Evolutionary conservation across 2,888 invertebrate genomes (phyloP).

Genomic region (Pandemis corylana): DNA sequence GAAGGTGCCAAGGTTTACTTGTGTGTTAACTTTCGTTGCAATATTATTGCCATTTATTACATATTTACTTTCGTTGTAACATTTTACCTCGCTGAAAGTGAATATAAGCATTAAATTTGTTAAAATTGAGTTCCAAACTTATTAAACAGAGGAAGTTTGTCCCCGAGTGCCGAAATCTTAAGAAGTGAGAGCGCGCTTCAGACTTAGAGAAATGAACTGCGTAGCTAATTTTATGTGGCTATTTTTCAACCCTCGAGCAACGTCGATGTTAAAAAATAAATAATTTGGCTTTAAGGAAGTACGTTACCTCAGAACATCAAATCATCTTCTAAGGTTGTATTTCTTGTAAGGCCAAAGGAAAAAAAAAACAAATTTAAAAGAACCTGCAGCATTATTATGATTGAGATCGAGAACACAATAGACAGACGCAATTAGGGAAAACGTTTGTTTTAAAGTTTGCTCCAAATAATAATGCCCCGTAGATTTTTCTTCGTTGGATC

Average conservation of each 20-base stretch:
- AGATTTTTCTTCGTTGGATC: constrained; percentile 18
- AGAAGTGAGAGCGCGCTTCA: neutral
- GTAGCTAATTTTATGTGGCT: neutral
- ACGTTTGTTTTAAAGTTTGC: constrained; percentile 34
- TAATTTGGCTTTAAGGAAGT: neutral
- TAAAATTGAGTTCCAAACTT: neutral
- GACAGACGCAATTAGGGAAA: constrained; percentile 17
- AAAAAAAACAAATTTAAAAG: constrained; percentile 8
- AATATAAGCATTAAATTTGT: neutral
- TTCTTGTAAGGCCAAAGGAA: constrained; percentile 3
- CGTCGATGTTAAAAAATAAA: neutral
- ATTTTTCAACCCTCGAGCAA: neutral
- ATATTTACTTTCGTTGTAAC: neutral
- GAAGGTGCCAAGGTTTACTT: constrained; percentile 7
- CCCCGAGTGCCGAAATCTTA: neutral
- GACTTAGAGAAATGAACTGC: neutral
- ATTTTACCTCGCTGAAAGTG: neutral
- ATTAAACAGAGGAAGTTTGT: neutral
- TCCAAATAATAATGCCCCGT: constrained; percentile 28
- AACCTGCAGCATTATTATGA: neutral
- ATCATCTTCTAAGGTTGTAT: neutral
- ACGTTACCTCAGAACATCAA: neutral
- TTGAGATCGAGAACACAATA: constrained; percentile 24
- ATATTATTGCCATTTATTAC: constrained; percentile 2
- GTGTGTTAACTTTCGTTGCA: constrained; percentile 19